Conservation (phyloP, 2,113 vertebrate genomes). For the Ctenodactylus gundi region DNA sequence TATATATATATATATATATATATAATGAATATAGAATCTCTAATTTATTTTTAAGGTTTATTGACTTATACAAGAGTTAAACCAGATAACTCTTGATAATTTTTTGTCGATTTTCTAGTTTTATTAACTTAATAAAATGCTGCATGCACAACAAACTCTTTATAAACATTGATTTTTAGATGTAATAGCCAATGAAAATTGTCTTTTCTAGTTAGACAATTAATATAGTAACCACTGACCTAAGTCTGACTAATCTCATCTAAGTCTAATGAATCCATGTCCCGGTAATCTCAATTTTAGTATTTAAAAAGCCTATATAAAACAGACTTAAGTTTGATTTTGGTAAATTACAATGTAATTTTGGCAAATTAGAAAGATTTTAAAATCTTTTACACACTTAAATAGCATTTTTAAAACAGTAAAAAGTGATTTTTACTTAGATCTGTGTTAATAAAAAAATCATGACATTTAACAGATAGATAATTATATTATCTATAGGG, state of each 20-base stretch:
- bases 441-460: not conserved
- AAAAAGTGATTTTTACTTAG: not conserved
- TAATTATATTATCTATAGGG: not conserved
- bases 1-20: no score
- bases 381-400: not conserved
- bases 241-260: not conserved
- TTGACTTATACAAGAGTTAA: not conserved
- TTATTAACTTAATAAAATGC: not conserved
- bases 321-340: not conserved
- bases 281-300: not conserved
- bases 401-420: constrained; percentile 1
- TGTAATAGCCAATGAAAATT: not conserved
- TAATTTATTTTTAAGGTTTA: not conserved
- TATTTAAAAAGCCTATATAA: not conserved
- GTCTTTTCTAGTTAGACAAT: not conserved
- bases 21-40: not conserved
- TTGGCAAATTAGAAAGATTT: no score
- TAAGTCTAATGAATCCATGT: not conserved
- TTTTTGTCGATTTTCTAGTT: not conserved
- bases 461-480: not conserved
- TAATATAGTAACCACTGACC: not conserved
- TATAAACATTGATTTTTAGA: not conserved
- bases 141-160: not conserved
- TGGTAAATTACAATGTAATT: not conserved
- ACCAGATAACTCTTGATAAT: no score